Percentiles rank a stretch among this genome's conserved stretches.
phyloP scores from a whole-genome alignment of 2,113 vertebrate species.

The Chionomys nivalis region DNA sequence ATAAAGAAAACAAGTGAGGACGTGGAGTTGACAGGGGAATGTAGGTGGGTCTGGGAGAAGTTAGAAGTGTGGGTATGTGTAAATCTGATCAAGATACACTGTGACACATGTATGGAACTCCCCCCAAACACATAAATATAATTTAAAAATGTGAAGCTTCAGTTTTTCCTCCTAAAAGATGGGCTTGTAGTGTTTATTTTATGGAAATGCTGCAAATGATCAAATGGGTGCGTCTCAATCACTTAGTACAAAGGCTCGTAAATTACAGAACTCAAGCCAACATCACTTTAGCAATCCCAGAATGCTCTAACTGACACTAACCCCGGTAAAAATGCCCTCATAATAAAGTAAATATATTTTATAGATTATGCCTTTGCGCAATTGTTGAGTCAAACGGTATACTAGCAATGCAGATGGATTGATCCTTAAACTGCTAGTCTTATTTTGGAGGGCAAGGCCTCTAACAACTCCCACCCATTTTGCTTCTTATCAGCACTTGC shows the following conservation, averaged over 20 bases:
- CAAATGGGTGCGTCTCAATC: neutral
- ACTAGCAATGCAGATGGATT: neutral
- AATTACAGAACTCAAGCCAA: neutral
- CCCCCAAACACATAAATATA: neutral
- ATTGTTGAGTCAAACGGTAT: neutral
- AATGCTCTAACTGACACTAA: too few species aligned
- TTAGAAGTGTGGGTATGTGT: neutral
- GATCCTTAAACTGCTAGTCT: neutral
- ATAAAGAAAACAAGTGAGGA: neutral
- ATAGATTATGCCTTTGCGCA: neutral
- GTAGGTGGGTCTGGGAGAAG: neutral
- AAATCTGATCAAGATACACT: neutral
- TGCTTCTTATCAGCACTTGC: conserved; percentile 28
- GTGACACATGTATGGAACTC: neutral
- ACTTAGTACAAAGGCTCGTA: neutral
- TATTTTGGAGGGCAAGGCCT: neutral
- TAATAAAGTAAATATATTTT: neutral
- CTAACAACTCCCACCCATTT: neutral
- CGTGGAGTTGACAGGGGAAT: too few species aligned
- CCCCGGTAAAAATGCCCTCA: neutral
- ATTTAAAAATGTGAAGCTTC: neutral
- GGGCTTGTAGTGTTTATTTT: neutral
- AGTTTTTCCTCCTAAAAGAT: neutral
- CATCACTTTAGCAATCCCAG: neutral
- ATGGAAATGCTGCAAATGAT: neutral